Percentiles rank a stretch among this genome's conserved stretches.
phyloP scores from a whole-genome alignment of 2,888 invertebrate species.

The Syrphus vitripennis region DNA sequence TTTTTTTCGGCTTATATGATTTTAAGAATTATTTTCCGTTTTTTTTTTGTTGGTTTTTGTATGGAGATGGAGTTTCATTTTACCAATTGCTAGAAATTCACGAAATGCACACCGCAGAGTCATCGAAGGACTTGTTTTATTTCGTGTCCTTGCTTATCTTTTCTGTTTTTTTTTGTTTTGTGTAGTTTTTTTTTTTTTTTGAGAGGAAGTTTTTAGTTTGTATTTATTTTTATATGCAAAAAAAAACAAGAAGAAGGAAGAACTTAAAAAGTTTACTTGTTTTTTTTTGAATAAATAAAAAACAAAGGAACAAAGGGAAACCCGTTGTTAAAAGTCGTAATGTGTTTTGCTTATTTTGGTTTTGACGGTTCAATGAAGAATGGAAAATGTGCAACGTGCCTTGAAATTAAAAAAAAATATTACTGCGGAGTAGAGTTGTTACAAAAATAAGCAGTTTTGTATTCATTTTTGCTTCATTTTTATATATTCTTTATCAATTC shows the following conservation, averaged over 20 bases:
- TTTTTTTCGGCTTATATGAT: neutral
- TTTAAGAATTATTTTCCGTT: neutral
- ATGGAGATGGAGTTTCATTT: constrained; percentile 5
- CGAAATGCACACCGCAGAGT: constrained; percentile 31
- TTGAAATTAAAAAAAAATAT: neutral
- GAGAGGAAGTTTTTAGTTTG: constrained; percentile 12
- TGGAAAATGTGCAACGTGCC: constrained; percentile 4
- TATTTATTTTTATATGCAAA: neutral
- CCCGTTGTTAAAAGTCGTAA: constrained; percentile 38
- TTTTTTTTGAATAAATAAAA: neutral
- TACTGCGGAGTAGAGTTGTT: neutral
- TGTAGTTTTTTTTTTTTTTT: neutral
- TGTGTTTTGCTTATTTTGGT: constrained; percentile 26
- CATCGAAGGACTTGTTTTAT: constrained; percentile 32
- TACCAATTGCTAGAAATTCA: constrained; percentile 38
- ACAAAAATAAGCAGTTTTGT: neutral
- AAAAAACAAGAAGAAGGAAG: neutral
- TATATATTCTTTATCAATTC: neutral
- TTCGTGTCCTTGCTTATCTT: constrained; percentile 14
- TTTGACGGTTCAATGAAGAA: constrained; percentile 4
- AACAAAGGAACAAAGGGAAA: constrained; percentile 12
- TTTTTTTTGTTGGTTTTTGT: neutral
- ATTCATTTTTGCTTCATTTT: neutral
- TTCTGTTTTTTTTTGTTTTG: neutral
- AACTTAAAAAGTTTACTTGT: constrained; percentile 7